Evolutionary conservation across 35 echinoderm and acorn worm species (phyloP), one percentile per base, ranked within the genome.

Genomic region (Apostichopus californicus): DNA sequence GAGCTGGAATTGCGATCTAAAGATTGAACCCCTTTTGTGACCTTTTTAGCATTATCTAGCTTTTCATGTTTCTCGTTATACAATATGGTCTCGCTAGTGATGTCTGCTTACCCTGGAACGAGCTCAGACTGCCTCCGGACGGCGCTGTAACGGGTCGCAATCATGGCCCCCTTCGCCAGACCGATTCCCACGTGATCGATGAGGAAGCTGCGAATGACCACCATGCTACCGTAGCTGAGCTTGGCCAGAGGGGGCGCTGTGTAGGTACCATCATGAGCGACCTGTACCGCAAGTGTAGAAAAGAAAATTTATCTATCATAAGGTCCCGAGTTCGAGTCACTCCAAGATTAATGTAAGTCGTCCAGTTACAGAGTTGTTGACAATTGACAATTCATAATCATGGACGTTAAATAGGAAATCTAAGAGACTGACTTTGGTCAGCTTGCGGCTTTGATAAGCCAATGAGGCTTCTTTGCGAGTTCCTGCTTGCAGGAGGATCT

Each of bases 141-240:
- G 1, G 95, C 92, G 84, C 97, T 99, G 90, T 99, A 99, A 53
- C 97, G 94, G 5, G 92, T 92, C 6, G 95, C 91, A 28, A 99
- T 96, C 21, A 88, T 92, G 7, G 80, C 61, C 12, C 91, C 97
- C 78, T 92, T 93, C 13, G 97, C 87, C 22, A 99, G 56, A 17
- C 1, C 8, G 14, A 21, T 78, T 24, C 93, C 97, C 9, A 79
- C 65, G 20, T 90, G 58, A 57, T 93, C 93, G 25, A 93, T 92
- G n/a, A 99, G 94, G 18, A 81, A 78, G 20, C 91, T 93, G 20
- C 97, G 93, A 15, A 96, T 96, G 0, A 96, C 87, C 23, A 99
- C 90, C 97, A 99, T 99, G 70, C 93, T 96, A 9, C 95, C 97
- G 73, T 99, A 99, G 75, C 93, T 93, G 3, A 96, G 79, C 70